Base-by-base conservation (phyloP, 2,888 invertebrate species). In the Azorinus chamasolen region DNA sequence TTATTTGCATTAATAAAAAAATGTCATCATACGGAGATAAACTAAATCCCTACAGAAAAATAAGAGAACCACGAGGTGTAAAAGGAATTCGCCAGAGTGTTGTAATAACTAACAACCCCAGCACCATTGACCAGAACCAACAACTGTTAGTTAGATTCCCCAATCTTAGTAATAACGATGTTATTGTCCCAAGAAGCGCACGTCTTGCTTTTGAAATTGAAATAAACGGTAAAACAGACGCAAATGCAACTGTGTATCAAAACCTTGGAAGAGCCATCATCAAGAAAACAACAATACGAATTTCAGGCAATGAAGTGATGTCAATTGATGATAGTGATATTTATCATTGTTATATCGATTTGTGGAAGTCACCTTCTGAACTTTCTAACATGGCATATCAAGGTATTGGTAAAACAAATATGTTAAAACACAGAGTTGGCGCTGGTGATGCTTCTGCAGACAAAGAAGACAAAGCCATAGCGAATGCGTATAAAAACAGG, bases 91-190 rank as follows among this genome's bases (percentile, higher is more conserved):
- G 83, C 16, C 71, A 73, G 54, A 63, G 58, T 48, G 74, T 77
- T 5, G 66, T 77, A 37, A 62, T 74, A 20, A 84, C 79, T 14
- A 79, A 79, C 24, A 79, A 84, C 53, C 73, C 77, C 14, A 45
- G 32, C 8, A 79, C 77, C 16, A 82, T 85, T 27, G 75, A 82
- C 48, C 77, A 77, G 25, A 83, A 81, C 32, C 75, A 83, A 66
- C 72, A 70, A 22, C 61, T 83, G n/a, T 37, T 74, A 12, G 77
- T 83, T 12, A 50, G 70, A 46, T 79, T 81, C 55, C 84, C 80
- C 18, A 84, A 80, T 51, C 68, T 79, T 6, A 69, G 75, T 37
- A 61, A 41, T 39, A 54, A 68, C 27, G 75, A 71, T 57, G 65
- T 79, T 45, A 79, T 80, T 59, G 70, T 78, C 3, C 79, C 82